Percentiles rank a stretch among this genome's conserved stretches.
phyloP scores from a whole-genome alignment of 1,140 invertebrate genomes.

The Limonius californicus region DNA sequence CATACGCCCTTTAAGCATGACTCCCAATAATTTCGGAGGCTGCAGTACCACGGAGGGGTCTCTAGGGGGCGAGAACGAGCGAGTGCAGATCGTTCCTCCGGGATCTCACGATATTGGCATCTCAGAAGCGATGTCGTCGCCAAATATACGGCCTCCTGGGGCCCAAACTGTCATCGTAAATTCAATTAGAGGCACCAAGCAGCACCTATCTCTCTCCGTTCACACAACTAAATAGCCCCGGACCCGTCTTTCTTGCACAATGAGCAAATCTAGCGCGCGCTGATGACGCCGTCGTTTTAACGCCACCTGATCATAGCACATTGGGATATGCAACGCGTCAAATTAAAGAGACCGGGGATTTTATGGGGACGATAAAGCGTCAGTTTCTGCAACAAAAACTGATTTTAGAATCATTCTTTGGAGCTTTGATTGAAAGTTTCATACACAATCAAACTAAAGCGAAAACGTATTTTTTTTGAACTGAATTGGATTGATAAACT shows the following conservation, averaged over 20 bases:
- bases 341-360: too few species aligned
- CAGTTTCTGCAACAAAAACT: too few species aligned
- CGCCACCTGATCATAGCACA: neutral
- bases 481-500: too few species aligned
- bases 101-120: constrained; percentile 44
- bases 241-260: neutral
- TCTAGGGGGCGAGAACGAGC: constrained; percentile 36
- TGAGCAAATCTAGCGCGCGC: neutral
- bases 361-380: too few species aligned
- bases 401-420: too few species aligned
- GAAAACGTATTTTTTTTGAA: too few species aligned
- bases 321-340: too few species aligned
- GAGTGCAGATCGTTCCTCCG: constrained; percentile 44
- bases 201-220: neutral
- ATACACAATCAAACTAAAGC: too few species aligned
- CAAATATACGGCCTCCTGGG: constrained; percentile 46
- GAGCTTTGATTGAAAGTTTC: too few species aligned
- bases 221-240: neutral
- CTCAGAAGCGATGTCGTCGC: constrained; percentile 45
- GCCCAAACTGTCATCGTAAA: constrained; percentile 45
- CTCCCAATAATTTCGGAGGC: neutral
- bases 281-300: neutral
- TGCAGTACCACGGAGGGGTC: neutral
- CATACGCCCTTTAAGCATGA: constrained; percentile 14
- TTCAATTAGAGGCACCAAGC: constrained; percentile 41